phyloP scores from a whole-genome alignment of 1,140 invertebrate species.

The Calycopis cecrops region DNA sequence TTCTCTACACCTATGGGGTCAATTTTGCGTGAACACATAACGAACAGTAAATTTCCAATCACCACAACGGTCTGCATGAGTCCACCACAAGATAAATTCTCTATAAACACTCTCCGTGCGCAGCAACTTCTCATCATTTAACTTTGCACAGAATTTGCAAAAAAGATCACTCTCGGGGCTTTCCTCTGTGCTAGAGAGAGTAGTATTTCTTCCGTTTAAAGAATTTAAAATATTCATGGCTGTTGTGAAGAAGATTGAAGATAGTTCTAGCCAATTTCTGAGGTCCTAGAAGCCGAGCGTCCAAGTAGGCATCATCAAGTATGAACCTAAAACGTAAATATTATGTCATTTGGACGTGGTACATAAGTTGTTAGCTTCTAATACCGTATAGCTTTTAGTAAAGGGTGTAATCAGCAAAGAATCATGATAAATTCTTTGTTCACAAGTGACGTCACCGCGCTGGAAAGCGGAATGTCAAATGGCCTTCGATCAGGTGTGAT shows the following conservation, averaged over 20 bases:
- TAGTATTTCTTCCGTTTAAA: constrained; percentile 47
- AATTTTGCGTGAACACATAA: no score
- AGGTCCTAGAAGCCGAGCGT: constrained; percentile 35
- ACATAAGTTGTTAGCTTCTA: no score
- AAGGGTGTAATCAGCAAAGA: no score
- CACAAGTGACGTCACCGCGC: no score
- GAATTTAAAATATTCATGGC: constrained; percentile 28
- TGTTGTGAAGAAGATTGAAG: constrained; percentile 29
- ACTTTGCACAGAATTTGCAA: constrained; percentile 37
- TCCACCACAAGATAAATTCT: constrained; percentile 35
- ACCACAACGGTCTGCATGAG: not conserved
- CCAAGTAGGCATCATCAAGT: constrained; percentile 37
- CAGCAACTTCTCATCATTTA: constrained; percentile 28
- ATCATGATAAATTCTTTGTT: no score
- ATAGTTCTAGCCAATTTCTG: constrained; percentile 33
- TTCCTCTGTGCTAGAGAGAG: constrained; percentile 31
- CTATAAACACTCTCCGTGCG: constrained; percentile 17
- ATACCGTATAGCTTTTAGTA: no score
- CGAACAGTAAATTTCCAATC: no score
- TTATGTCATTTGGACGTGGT: no score
- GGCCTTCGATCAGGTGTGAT: no score
- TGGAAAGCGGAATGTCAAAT: no score
- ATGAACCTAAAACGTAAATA: constrained; percentile 36
- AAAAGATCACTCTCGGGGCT: constrained; percentile 36
- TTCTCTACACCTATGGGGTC: no score